Evolutionary conservation across 2,888 invertebrate genomes (phyloP).

Genomic region (Piscicola geometra): DNA sequence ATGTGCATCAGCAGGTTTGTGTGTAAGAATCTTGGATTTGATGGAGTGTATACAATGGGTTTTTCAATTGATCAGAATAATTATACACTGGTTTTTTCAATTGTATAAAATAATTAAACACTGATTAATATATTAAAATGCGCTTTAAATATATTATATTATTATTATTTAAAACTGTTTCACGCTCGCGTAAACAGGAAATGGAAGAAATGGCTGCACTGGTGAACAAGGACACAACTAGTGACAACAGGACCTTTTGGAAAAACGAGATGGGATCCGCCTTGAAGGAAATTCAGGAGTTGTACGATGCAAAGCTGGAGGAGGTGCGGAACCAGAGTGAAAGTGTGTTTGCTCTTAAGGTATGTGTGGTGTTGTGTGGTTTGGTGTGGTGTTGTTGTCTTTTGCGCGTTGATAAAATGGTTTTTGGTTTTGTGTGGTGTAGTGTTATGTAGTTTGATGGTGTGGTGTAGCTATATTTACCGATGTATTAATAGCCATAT

Average conservation of each 20-base stretch:
- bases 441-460: neutral
- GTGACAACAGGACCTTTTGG: conserved; percentile 60
- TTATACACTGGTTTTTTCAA: no score
- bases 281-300: conserved; percentile 59
- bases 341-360: conserved; percentile 59
- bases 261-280: conserved; percentile 59
- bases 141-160: no score
- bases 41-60: no score
- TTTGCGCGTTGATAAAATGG: neutral
- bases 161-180: no score
- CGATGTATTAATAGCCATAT: no score
- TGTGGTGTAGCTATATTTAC: conserved; percentile 25
- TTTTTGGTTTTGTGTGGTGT: neutral
- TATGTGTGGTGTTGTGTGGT: conserved; percentile 40
- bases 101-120: no score
- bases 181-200: no score
- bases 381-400: neutral
- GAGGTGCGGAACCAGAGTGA: conserved; percentile 57
- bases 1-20: conserved; percentile 57
- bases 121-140: no score
- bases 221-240: conserved; percentile 58
- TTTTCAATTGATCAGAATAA: no score
- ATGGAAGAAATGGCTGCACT: conserved; percentile 58
- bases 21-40: no score
- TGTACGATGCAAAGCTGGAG: conserved; percentile 58